phyloP scores from a whole-genome alignment of 2,888 invertebrate species.

The Drosophila neutralis region DNA sequence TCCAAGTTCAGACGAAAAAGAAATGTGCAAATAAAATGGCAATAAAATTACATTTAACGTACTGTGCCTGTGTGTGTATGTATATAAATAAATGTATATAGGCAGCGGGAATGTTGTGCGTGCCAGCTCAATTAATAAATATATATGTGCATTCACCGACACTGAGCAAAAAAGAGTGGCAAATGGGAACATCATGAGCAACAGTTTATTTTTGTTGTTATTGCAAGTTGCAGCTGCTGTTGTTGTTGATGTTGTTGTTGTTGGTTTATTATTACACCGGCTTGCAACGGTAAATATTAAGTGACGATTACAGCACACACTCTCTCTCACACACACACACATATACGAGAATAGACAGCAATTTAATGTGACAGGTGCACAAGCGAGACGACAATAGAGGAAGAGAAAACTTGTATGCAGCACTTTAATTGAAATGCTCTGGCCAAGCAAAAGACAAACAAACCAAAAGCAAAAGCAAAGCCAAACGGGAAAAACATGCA shows the following conservation, averaged over 20 bases:
- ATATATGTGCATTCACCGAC: slow-evolving; percentile 24
- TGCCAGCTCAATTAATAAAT: slow-evolving; percentile 67
- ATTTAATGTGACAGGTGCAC: slow-evolving; percentile 42
- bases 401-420: slow-evolving; percentile 64
- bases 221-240: not conserved
- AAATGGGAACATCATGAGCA: slow-evolving; percentile 39
- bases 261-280: slow-evolving; percentile 66
- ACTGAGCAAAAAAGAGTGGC: slow-evolving; percentile 46
- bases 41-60: slow-evolving; percentile 49
- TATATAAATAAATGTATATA: slow-evolving; percentile 17
- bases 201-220: slow-evolving; percentile 47
- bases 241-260: slow-evolving; percentile 21
- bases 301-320: slow-evolving; percentile 67
- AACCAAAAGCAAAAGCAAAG: slow-evolving; percentile 32
- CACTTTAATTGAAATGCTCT: slow-evolving; percentile 71
- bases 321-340: slow-evolving; percentile 17
- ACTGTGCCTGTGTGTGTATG: not conserved
- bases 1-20: slow-evolving; percentile 66
- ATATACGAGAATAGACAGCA: slow-evolving; percentile 26
- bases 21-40: slow-evolving; percentile 62
- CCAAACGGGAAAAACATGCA: slow-evolving; percentile 50
- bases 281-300: slow-evolving; percentile 70
- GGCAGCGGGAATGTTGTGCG: slow-evolving; percentile 54
- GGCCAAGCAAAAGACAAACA: slow-evolving; percentile 42
- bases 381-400: slow-evolving; percentile 62